Evolutionary conservation across 2,113 vertebrate species (phyloP).

Genomic region (Daboia siamensis): DNA sequence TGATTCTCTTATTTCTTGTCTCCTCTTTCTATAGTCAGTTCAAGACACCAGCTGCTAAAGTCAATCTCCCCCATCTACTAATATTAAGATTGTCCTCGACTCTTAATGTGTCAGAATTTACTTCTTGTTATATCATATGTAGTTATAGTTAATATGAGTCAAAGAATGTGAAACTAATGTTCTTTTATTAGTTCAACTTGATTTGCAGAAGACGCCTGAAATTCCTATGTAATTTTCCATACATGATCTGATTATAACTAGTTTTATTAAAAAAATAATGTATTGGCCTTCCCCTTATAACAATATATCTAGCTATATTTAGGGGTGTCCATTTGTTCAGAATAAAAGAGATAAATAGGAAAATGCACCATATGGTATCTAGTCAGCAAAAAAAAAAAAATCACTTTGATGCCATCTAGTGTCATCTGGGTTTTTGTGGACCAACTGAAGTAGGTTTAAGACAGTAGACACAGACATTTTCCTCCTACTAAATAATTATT

Average conservation of each 20-base stretch:
- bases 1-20: neutral
- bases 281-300: neutral
- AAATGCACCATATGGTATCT: neutral
- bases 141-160: neutral
- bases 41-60: neutral
- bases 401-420: neutral
- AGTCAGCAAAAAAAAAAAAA: neutral
- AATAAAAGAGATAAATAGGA: neutral
- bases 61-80: neutral
- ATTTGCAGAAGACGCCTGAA: neutral
- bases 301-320: neutral
- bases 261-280: neutral
- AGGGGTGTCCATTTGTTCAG: neutral
- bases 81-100: neutral
- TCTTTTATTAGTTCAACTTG: neutral
- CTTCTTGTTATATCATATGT: neutral
- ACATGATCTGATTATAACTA: neutral
- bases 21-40: neutral
- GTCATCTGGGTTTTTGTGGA: neutral
- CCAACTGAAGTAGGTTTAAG: neutral
- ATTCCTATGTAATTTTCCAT: neutral
- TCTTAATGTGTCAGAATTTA: neutral
- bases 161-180: neutral
- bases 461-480: neutral
- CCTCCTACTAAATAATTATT: neutral